These are phyloP conservation scores for Macrotis lagotis DNA, from an alignment of 2,113 vertebrate species.

Conservation along the genomic window DNA sequence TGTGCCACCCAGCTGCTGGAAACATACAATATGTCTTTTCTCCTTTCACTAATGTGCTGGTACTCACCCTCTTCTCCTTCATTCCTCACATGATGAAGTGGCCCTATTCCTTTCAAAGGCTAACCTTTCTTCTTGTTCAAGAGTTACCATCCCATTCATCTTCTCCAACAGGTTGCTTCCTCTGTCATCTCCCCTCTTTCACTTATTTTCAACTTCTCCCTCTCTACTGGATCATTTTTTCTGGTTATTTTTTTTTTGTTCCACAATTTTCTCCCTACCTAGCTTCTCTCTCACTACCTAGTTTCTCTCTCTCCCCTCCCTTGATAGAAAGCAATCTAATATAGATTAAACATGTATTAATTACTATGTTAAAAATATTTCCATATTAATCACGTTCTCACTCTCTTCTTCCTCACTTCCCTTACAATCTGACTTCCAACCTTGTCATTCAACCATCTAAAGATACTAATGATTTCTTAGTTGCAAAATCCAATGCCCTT, in stretches of 20 bases:
- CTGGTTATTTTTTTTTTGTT: too few species aligned
- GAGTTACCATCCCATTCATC: not conserved
- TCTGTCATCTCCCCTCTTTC: not conserved
- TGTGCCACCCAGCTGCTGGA: not conserved
- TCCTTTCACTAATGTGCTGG: not conserved
- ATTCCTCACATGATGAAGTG: not conserved
- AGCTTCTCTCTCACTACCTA: too few species aligned
- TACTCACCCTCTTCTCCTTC: not conserved
- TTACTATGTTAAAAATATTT: too few species aligned
- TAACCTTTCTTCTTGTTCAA: not conserved
- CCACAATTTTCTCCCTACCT: too few species aligned
- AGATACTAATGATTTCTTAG: too few species aligned
- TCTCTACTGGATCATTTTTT: not conserved
- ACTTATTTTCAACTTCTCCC: not conserved
- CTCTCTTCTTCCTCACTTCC: too few species aligned
- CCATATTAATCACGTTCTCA: too few species aligned
- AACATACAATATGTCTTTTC: not conserved
- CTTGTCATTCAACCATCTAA: too few species aligned
- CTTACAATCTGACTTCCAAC: too few species aligned
- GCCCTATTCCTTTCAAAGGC: not conserved
- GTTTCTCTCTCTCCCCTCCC: not conserved
- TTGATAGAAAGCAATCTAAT: too few species aligned
- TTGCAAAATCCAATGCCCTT: too few species aligned
- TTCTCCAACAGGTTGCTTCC: not conserved
- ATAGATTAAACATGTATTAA: too few species aligned